Percentiles rank a stretch among this genome's conserved stretches.
These are phyloP conservation scores for Periophthalmus modestus DNA, from an alignment of 2,113 vertebrate genomes.

Conservation along the genomic window DNA sequence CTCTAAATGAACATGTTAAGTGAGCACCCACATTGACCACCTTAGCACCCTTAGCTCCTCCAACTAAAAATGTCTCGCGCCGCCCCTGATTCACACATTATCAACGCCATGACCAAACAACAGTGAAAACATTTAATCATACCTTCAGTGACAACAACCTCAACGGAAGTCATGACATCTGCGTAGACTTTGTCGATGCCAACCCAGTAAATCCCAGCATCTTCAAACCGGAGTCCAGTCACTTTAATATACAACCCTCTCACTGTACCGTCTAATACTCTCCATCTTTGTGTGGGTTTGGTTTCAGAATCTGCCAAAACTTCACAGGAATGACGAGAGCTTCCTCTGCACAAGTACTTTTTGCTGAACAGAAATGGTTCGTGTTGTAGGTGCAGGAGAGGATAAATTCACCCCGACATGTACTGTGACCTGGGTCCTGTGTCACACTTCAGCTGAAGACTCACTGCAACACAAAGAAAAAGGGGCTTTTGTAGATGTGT, in stretches of 20 bases:
- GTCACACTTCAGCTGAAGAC: conserved; percentile 65
- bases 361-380: conserved; percentile 31
- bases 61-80: no score
- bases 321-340: conserved; percentile 54
- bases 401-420: conserved; percentile 50
- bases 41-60: no score
- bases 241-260: conserved; percentile 54
- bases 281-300: conserved; percentile 9
- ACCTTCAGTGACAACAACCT: conserved; percentile 69
- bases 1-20: no score
- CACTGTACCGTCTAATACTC: conserved; percentile 20
- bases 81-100: no score
- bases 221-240: conserved; percentile 48
- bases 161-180: conserved; percentile 70
- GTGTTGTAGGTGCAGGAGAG: conserved; percentile 60
- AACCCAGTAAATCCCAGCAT: conserved; percentile 73
- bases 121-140: not conserved
- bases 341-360: conserved; percentile 77
- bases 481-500: not conserved
- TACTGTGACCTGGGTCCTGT: conserved; percentile 33
- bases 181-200: conserved; percentile 68
- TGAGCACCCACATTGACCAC: no score
- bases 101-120: no score
- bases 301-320: conserved; percentile 66
- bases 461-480: conserved; percentile 40